Evolutionary conservation across 1,140 invertebrate species (phyloP), one percentile per base, ranked within the genome.

Genomic region (Drosophila saltans): DNA sequence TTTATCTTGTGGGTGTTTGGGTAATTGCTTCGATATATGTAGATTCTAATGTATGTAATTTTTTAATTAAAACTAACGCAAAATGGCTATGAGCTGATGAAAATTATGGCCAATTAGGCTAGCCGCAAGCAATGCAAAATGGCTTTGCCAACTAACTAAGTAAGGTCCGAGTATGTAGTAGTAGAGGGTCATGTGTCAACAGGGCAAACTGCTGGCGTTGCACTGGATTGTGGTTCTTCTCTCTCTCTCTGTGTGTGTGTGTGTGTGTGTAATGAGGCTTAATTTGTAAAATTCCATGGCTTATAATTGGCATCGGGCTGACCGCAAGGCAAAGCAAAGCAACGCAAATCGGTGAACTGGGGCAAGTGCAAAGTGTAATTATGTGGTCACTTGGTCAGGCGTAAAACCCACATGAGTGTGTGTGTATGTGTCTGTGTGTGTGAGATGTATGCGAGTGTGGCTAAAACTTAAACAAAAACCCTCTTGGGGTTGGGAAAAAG

Each of bases 201-300:
- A 82, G 75, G 67, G 16, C 6, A 45, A 39, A 52, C 10, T 26
- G 66, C 33, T 48, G 59, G 11, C 56, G 65, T 56, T 83, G 84
- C 80, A 86, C 62, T 74, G 80, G 68, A 74, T 83, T 86, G 83
- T 41, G 83, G 82, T 82, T 68, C 26, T 26, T 8, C 40, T 33
- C 28, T 59, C 39, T 67, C 41, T 75, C 30, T 63, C 33, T 48
- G 57, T 33, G 16, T 26, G 58, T 57, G 66, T 11, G 43, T 52
- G 52, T 59, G 57, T 40, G 57, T 66, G 75, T 72, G 80, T 88
- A 86, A 86, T 86, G 83, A 80, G 84, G 84, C 80, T 86, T 86
- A 86, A 86, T 86, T 86, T 86, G 83, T 86, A 88, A 83, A 86
- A 88, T 88, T 86, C 80, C 77, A 88, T 81, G 83, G 76, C 83